Conservation (phyloP, 2,113 vertebrate species). For the Gobius niger region DNA sequence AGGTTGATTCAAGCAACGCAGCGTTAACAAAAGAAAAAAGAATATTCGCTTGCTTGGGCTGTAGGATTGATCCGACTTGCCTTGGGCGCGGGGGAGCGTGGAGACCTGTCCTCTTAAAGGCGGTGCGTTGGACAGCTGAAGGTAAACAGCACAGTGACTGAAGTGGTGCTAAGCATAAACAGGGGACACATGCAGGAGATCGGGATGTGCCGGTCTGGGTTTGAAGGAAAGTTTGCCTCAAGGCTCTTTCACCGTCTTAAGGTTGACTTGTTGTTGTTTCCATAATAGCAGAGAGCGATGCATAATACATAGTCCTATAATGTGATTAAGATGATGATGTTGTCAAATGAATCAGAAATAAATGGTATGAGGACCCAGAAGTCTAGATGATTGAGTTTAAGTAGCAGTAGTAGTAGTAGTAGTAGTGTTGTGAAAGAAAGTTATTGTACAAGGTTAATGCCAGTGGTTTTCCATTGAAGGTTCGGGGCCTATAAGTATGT, state of each 20-base stretch:
- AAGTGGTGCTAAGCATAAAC: constrained; percentile 18
- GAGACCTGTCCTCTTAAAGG: constrained; percentile 29
- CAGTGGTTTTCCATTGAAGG: no score
- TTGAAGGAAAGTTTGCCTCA: constrained; percentile 1
- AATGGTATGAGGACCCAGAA: no score
- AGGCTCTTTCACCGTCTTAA: background rate
- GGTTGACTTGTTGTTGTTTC: background rate
- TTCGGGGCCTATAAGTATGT: no score
- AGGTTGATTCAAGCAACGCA: constrained; percentile 26
- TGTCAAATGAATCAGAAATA: no score
- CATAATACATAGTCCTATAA: background rate
- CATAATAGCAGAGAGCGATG: background rate
- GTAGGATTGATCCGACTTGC: constrained; percentile 24
- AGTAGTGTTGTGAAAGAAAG: no score
- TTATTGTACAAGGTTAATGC: no score
- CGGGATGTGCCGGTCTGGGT: background rate
- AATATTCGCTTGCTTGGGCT: constrained; percentile 23
- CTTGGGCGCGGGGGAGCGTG: constrained; percentile 24
- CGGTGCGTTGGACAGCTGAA: constrained; percentile 15
- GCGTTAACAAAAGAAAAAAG: constrained; percentile 31
- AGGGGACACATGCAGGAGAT: constrained; percentile 16
- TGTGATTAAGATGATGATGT: no score
- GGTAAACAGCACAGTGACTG: constrained; percentile 30
- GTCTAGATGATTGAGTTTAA: no score
- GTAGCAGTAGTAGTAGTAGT: no score